phyloP scores from a whole-genome alignment of 2,113 vertebrate species.

The Austrofundulus limnaeus region DNA sequence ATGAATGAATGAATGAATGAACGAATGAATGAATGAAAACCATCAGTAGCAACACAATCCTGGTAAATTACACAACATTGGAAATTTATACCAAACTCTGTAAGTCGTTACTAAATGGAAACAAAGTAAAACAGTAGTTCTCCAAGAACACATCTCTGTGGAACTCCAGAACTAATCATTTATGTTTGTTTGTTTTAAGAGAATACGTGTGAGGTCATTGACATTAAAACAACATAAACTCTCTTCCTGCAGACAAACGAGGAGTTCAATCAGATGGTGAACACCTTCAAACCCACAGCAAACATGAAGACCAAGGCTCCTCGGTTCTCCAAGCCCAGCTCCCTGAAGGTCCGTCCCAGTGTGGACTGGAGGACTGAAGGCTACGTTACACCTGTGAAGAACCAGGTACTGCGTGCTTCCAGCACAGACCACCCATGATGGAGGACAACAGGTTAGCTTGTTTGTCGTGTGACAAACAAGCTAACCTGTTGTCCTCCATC shows the following conservation, averaged over 20 bases:
- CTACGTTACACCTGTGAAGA: slow-evolving; percentile 91
- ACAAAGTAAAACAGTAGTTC: background rate
- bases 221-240: background rate
- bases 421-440: no score
- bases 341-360: slow-evolving; percentile 73
- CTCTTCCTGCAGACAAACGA: slow-evolving; percentile 80
- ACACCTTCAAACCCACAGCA: slow-evolving; percentile 77
- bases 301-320: slow-evolving; percentile 74
- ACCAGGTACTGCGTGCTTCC: no score
- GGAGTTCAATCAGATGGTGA: slow-evolving; percentile 91
- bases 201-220: no score
- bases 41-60: no score
- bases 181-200: background rate
- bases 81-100: background rate
- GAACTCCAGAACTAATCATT: background rate
- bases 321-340: slow-evolving; percentile 82
- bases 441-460: no score
- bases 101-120: no score
- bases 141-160: background rate
- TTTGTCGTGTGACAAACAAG: no score
- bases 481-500: no score
- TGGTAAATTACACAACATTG: no score
- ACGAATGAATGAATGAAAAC: no score
- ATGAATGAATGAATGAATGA: no score
- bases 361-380: slow-evolving; percentile 91